These are phyloP conservation scores for Drosophila quadrilineata DNA, from an alignment of 1,140 invertebrate genomes.

Conservation along the genomic window DNA sequence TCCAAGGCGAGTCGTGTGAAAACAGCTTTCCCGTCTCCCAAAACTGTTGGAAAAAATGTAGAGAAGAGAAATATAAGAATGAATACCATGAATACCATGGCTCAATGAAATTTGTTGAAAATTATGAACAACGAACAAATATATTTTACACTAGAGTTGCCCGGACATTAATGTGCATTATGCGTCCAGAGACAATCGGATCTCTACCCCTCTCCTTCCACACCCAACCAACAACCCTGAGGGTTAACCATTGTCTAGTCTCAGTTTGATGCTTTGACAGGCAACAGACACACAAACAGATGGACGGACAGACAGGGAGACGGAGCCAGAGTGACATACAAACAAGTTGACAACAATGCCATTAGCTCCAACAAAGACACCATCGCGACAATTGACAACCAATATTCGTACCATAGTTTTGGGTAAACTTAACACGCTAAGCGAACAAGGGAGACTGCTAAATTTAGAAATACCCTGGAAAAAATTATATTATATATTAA, in stretches of 20 bases:
- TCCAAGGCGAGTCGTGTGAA: constrained; percentile 59
- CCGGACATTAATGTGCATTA: constrained; percentile 59
- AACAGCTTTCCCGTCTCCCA: constrained; percentile 56
- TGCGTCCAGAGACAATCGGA: constrained; percentile 50
- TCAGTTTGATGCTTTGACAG: constrained; percentile 71
- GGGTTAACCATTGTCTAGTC: constrained; percentile 50
- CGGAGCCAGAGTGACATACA: no score
- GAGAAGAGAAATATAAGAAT: constrained; percentile 10
- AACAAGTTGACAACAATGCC: constrained; percentile 71
- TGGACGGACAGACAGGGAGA: no score
- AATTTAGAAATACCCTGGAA: constrained; percentile 4
- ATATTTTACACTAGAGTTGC: constrained; percentile 49
- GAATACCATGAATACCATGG: constrained; percentile 15
- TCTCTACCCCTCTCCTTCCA: no score
- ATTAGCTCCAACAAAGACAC: constrained; percentile 63
- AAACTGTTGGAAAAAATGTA: no score
- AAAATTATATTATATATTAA: no score
- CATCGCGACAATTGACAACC: constrained; percentile 62
- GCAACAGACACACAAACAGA: constrained; percentile 49
- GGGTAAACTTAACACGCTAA: background rate
- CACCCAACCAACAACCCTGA: no score
- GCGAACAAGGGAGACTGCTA: background rate
- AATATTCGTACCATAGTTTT: no score
- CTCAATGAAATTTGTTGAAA: constrained; percentile 72
- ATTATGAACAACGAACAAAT: constrained; percentile 56